Conservation (phyloP, 2,888 invertebrate genomes). For the Drosophila mercatorum region DNA sequence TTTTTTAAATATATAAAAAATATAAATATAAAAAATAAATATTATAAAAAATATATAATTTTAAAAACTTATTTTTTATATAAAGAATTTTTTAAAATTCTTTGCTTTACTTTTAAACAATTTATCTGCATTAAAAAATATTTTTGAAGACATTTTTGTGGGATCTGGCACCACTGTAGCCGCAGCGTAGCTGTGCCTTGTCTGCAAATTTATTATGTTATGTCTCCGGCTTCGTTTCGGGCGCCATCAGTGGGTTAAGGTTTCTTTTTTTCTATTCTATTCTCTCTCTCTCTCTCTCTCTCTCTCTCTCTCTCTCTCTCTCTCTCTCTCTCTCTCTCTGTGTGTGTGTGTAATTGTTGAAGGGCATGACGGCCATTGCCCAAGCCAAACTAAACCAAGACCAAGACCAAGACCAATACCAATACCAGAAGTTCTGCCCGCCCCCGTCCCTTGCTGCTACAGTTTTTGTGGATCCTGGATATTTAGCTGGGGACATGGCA, state of each 20-base stretch:
- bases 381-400: conserved; percentile 36
- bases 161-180: conserved; percentile 27
- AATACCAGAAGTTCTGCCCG: conserved; percentile 38
- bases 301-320: conserved; percentile 18
- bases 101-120: background rate
- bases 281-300: conserved; percentile 10
- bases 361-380: conserved; percentile 50
- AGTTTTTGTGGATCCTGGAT: conserved; percentile 16
- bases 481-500: conserved; percentile 31
- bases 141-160: no score
- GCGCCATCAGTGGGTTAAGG: conserved; percentile 75
- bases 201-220: conserved; percentile 73
- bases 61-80: background rate
- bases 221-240: conserved; percentile 70
- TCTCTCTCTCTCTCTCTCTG: conserved; percentile 20
- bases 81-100: background rate
- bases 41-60: background rate
- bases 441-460: background rate
- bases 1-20: background rate
- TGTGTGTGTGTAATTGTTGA: conserved; percentile 55
- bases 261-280: conserved; percentile 32
- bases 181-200: conserved; percentile 32
- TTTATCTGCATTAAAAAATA: no score
- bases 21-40: background rate
- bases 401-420: conserved; percentile 21